phyloP scores from a whole-genome alignment of 2,888 invertebrate genomes.

The Rhyacophila evoluta region DNA sequence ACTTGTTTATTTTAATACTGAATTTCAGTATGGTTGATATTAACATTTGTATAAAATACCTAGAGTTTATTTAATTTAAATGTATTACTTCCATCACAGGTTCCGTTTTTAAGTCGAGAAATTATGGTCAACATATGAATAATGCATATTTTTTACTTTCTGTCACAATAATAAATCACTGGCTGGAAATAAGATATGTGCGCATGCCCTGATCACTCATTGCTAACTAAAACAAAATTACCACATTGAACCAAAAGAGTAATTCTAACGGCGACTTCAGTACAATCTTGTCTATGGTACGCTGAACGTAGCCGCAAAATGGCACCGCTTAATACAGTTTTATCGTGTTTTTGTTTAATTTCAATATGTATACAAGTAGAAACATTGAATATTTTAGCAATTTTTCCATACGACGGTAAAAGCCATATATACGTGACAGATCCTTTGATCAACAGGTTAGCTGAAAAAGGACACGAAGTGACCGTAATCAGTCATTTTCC shows the following conservation, averaged over 20 bases:
- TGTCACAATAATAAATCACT: not conserved
- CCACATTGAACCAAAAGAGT: not conserved
- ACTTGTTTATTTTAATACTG: too few species aligned
- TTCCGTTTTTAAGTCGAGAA: too few species aligned
- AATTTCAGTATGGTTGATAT: too few species aligned
- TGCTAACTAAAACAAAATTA: not conserved
- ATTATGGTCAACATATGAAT: too few species aligned
- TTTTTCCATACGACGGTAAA: slow-evolving; percentile 67
- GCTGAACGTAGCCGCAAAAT: not conserved
- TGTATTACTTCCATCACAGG: too few species aligned
- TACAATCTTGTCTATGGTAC: not conserved
- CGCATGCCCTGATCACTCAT: not conserved
- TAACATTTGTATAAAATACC: too few species aligned
- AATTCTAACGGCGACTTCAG: not conserved
- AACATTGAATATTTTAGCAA: slow-evolving; percentile 64
- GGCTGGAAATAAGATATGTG: not conserved
- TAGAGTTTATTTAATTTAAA: too few species aligned
- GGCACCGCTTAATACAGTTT: not conserved
- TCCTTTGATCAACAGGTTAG: slow-evolving; percentile 66
- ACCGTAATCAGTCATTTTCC: slow-evolving; percentile 70
- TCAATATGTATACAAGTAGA: slow-evolving; percentile 20
- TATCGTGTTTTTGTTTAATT: not conserved
- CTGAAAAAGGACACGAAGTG: slow-evolving; percentile 68
- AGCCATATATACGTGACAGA: slow-evolving; percentile 70
- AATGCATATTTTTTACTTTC: not conserved